Evolutionary conservation across 1,140 invertebrate species (phyloP), one percentile per base, ranked within the genome.

Genomic region (Heliconius eleuchia): DNA sequence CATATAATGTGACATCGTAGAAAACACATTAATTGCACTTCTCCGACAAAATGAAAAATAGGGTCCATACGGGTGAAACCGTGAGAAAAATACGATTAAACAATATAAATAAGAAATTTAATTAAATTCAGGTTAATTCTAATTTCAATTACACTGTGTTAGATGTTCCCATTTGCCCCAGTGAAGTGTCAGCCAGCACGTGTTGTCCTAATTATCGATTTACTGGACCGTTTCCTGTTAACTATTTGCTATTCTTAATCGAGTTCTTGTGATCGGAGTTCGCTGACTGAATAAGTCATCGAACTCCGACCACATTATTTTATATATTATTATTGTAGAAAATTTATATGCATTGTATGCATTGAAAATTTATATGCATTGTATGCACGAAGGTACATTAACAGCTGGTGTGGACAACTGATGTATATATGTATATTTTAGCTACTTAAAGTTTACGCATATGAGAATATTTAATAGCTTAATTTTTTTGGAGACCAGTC

Each of bases 121-220:
- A 66, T 27, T 3, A 66, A 66, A 66, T 27, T 66, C 4, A 66
- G 1, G 60, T 66, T 66, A n/a, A 66, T 66, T 66, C 60, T 66
- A 16, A 27, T 30, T 66, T 66, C 13, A 66, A 66, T 27, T 66
- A 66, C 23, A 66, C 60, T 66, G 60, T 66, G 60, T 27, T 13
- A 66, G n/a, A 57, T 3, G 23, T 66, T 66, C 23, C 23, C 60
- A 27, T 60, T 60, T 60, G 57, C 23, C 27, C 57, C 57, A 60
- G 2, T 60, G 23, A 60, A 60, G 57, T 66, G 57, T 66, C 57
- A 66, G 57, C 23, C 60, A 66, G 27, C 60, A 66, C 60, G 11
- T 66, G 60, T 66, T 66, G 60, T 66, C 27, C 60, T 66, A 66
- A 66, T 66, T 66, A 66, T 66, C 60, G 60, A 66, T 66, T 27